phyloP scores from a whole-genome alignment of 2,113 vertebrate genomes.

The Uria aalge region DNA sequence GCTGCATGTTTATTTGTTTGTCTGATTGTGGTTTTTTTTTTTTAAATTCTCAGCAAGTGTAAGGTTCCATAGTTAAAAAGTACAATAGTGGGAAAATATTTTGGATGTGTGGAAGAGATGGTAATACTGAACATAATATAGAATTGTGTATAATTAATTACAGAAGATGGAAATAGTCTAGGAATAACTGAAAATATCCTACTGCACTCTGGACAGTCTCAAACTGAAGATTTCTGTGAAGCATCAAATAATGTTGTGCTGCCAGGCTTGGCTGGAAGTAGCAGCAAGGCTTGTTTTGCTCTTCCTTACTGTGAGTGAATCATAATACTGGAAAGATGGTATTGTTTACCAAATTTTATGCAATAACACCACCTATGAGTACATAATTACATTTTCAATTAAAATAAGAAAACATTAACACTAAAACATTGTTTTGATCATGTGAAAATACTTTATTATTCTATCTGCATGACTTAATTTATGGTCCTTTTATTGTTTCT shows the following conservation, averaged over 20 bases:
- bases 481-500: conserved; percentile 59
- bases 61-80: neutral
- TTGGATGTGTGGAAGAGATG: neutral
- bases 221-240: neutral
- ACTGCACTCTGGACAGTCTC: neutral
- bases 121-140: neutral
- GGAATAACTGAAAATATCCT: neutral
- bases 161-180: conserved; percentile 5
- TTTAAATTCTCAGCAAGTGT: neutral
- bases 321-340: neutral
- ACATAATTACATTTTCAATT: neutral
- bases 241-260: fast-evolving
- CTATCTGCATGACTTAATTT: conserved; percentile 50
- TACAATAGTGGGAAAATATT: neutral
- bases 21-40: neutral
- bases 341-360: neutral
- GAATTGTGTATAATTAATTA: neutral
- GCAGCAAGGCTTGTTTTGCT: neutral
- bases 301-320: neutral
- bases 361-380: neutral
- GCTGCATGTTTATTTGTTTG: neutral
- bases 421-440: neutral
- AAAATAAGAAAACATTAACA: neutral
- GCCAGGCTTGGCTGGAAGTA: neutral
- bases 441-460: conserved; percentile 16